These are phyloP conservation scores for Oxyruncus cristatus DNA, from an alignment of 2,113 vertebrate species.

Conservation along the genomic window DNA sequence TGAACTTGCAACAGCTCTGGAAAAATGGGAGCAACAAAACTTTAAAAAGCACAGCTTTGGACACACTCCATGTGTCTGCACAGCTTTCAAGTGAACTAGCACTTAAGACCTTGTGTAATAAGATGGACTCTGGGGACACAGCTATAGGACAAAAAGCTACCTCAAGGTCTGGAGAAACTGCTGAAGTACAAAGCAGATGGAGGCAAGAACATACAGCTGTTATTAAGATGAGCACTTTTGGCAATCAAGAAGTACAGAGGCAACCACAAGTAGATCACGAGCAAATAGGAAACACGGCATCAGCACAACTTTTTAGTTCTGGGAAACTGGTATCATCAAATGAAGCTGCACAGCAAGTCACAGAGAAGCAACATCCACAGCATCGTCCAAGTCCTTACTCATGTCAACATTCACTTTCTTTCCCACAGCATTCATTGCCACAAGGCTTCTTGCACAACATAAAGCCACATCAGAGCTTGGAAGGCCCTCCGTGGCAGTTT, in stretches of 20 bases:
- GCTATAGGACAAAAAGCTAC: slow-evolving; percentile 88
- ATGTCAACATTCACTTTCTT: slow-evolving; percentile 89
- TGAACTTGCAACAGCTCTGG: slow-evolving; percentile 63
- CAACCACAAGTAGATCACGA: slow-evolving; percentile 82
- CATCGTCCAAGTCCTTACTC: slow-evolving; percentile 83
- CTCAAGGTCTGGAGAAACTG: slow-evolving; percentile 89
- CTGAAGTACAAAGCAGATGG: slow-evolving; percentile 87
- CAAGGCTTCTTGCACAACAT: slow-evolving; percentile 88
- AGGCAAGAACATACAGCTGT: slow-evolving; percentile 86
- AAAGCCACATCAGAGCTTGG: slow-evolving; percentile 90
- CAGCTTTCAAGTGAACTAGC: slow-evolving; percentile 76
- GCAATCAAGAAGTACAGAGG: slow-evolving; percentile 83
- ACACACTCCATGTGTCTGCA: slow-evolving; percentile 81
- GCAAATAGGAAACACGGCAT: slow-evolving; percentile 75
- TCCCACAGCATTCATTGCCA: slow-evolving; percentile 90
- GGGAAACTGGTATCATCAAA: slow-evolving; percentile 81
- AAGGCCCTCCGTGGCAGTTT: slow-evolving; percentile 91
- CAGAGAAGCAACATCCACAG: slow-evolving; percentile 84
- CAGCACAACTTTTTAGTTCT: slow-evolving; percentile 85
- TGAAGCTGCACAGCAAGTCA: slow-evolving; percentile 76
- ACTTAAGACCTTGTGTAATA: slow-evolving; percentile 78
- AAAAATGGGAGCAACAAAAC: slow-evolving; percentile 74
- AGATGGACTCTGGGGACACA: slow-evolving; percentile 91
- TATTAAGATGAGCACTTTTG: slow-evolving; percentile 87
- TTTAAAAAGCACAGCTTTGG: slow-evolving; percentile 78